Base-by-base conservation (phyloP, 2,113 vertebrate species). In the Rynchops niger region DNA sequence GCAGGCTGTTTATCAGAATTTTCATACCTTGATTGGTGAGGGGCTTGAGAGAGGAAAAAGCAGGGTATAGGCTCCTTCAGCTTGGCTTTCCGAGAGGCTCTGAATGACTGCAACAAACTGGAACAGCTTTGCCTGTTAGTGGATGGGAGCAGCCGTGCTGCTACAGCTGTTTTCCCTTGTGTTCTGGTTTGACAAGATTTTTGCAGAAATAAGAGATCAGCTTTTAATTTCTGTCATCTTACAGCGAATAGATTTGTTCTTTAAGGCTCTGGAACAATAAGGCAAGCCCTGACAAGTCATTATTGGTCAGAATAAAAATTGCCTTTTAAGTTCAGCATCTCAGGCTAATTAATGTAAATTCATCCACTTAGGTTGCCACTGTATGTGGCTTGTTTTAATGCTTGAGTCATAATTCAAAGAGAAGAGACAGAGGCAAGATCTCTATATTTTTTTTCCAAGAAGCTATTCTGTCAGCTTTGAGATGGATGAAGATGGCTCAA, bases 261-360 rank as follows among this genome's bases (percentile, higher is more conserved):
- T 81, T 52, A 65, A 80, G 65, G 34, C 62, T 61, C 66, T 85
- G 82, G 83, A 95, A 95, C 63, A 93, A 74, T 94, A 80, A 94
- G 42, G 86, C 95, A 47, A 89, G 92, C 47, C 70, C 72, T 94
- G 88, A 92, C 88, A 90, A 93, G 91, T 82, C 78, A 40, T 97
- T 82, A 89, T 82, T 94, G 96, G 90, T 85, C 94, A 85, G 90
- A 92, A 91, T 91, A 91, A 93, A 89, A 95, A 95, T 95, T 90
- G 71, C 88, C 88, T 95, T 96, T 96, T 94, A 95, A 96, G 88
- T 89, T 95, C 55, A 59, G 63, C 78, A 83, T 95, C 94, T 96
- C 70, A 26, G 87, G 66, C 78, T 95, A 96, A 94, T 95, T 88
- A 93, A 93, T 93, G 91, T 93, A 91, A 94, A 95, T 96, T 96